phyloP scores from a whole-genome alignment of 1,140 invertebrate genomes.

The Drosophila orosa region DNA sequence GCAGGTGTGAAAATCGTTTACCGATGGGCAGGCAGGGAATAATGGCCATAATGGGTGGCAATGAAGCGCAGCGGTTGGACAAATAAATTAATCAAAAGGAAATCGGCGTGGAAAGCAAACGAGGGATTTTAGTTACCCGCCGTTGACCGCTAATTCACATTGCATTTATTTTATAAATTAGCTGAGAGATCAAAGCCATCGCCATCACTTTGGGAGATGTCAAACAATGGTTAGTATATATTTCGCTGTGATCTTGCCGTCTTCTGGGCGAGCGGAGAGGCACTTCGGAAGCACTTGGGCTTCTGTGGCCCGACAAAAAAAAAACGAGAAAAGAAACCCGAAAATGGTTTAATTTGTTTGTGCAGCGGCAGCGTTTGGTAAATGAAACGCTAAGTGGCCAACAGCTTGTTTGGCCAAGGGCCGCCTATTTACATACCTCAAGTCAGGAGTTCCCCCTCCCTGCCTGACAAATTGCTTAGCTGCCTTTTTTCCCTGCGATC shows the following conservation, averaged over 20 bases:
- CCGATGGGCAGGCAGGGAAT: constrained; percentile 33
- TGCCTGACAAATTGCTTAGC: constrained; percentile 69
- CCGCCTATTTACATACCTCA: constrained; percentile 45
- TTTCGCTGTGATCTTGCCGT: constrained; percentile 65
- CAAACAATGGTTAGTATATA: constrained; percentile 49
- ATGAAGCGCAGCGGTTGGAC: constrained; percentile 35
- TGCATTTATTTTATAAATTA: constrained; percentile 76
- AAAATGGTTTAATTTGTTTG: constrained; percentile 80
- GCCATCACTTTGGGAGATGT: constrained; percentile 43
- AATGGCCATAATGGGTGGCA: constrained; percentile 56
- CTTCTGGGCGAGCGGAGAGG: constrained; percentile 18
- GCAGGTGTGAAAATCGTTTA: constrained; percentile 75
- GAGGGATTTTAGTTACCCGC: constrained; percentile 46
- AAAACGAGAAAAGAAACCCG: constrained; percentile 37
- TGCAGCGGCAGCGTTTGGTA: constrained; percentile 72
- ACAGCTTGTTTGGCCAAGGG: constrained; percentile 63
- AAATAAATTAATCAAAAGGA: constrained; percentile 81
- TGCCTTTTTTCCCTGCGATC: not conserved
- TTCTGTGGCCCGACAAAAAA: constrained; percentile 62
- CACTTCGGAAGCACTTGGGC: constrained; percentile 74
- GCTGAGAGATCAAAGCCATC: constrained; percentile 49
- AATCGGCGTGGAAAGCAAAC: constrained; percentile 58
- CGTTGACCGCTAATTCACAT: constrained; percentile 72
- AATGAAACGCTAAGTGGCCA: constrained; percentile 78
- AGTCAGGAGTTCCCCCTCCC: constrained; percentile 2